Evolutionary conservation across 2,797 vertebrate genomes (phyloP).

Genomic region (Oreochromis mossambicus): DNA sequence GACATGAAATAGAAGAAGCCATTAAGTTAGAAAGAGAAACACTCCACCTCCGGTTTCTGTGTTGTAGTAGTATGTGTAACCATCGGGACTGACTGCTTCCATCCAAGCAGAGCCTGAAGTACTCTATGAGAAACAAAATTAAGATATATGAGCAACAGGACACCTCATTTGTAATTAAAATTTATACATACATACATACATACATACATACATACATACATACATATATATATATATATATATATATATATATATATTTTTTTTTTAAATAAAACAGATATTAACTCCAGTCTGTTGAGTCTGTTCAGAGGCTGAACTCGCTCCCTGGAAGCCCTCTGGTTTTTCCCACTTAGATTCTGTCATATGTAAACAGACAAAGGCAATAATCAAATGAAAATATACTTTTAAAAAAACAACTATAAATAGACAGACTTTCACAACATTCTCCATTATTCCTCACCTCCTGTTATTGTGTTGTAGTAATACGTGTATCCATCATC

Average conservation of each 20-base stretch:
- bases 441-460: slow-evolving; percentile 61
- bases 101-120: slow-evolving; percentile 75
- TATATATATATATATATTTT: not conserved
- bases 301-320: slow-evolving; percentile 22
- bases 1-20: not conserved
- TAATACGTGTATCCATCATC: slow-evolving; percentile 85
- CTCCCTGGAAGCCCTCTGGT: slow-evolving; percentile 78
- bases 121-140: slow-evolving; percentile 61
- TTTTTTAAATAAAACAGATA: not conserved
- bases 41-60: slow-evolving; percentile 83
- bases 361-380: not conserved
- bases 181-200: no score
- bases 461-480: slow-evolving; percentile 87
- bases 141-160: not conserved
- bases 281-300: slow-evolving; percentile 37
- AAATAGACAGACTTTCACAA: not conserved
- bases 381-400: not conserved
- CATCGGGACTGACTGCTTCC: slow-evolving; percentile 87
- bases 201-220: no score
- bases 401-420: not conserved
- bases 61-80: slow-evolving; percentile 92
- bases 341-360: slow-evolving; percentile 91
- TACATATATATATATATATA: no score
- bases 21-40: not conserved
- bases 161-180: not conserved